Evolutionary conservation across 23 tunicate species (phyloP).

Genomic region (Halocynthia aurantium): DNA sequence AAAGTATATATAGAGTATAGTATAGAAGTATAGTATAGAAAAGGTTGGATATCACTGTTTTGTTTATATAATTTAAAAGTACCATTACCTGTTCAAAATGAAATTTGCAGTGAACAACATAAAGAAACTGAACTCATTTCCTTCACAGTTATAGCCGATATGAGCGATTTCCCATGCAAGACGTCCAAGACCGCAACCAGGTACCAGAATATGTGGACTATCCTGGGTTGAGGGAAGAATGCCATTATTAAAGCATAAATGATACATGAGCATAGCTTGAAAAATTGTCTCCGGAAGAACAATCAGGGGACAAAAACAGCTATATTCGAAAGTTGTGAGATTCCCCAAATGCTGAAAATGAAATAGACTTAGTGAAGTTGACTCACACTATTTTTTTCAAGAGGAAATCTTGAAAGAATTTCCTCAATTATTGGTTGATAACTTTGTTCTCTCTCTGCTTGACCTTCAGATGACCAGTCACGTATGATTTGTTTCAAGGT

Average conservation of each 20-base stretch:
- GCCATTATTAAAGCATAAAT: too few species aligned
- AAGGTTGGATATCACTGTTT: too few species aligned
- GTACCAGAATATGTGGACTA: conserved; percentile 44
- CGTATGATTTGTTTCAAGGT: conserved; percentile 94
- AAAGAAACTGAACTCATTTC: conserved; percentile 90
- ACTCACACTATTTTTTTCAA: not conserved
- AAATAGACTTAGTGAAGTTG: too few species aligned
- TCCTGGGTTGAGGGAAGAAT: not conserved
- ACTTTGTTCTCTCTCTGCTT: conserved; percentile 45
- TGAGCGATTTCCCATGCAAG: conserved; percentile 93
- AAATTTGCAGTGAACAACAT: conserved; percentile 91
- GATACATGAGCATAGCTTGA: too few species aligned
- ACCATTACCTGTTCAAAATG: conserved; percentile 56
- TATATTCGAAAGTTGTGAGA: too few species aligned
- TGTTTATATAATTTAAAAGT: not conserved
- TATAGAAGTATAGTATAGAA: too few species aligned
- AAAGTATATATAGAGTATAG: too few species aligned
- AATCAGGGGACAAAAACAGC: too few species aligned
- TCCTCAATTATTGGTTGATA: conserved; percentile 76
- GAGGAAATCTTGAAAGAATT: conserved; percentile 29
- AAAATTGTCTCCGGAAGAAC: too few species aligned
- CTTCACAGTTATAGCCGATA: conserved; percentile 74
- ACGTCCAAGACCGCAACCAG: conserved; percentile 97
- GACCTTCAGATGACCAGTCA: conserved; percentile 92
- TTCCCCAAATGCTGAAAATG: too few species aligned